A percentile compares a stretch with the other conserved stretches of the same genome.
phyloP scores from a whole-genome alignment of 2,113 vertebrate species.

The Caracal caracal region DNA sequence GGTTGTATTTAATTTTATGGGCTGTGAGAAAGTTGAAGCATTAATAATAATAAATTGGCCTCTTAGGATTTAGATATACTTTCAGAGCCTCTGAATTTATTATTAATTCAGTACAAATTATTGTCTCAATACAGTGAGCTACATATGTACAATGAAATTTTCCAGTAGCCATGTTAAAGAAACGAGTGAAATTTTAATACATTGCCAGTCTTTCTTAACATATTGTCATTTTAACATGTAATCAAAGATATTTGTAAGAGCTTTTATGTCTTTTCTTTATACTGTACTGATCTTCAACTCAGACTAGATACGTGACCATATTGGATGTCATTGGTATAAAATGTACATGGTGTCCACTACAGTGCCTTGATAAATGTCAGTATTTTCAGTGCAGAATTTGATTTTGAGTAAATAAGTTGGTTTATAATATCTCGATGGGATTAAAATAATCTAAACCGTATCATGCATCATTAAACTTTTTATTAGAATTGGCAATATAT shows the following conservation, averaged over 20 bases:
- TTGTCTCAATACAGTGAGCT: background rate
- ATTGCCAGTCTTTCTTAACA: background rate
- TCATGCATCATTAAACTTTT: background rate
- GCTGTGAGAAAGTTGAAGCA: background rate
- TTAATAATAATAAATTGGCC: background rate
- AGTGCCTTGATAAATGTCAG: background rate
- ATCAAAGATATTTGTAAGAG: background rate
- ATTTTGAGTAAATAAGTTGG: conserved; percentile 6
- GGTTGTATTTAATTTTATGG: background rate
- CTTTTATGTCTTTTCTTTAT: background rate
- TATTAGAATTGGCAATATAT: background rate
- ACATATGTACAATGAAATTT: background rate
- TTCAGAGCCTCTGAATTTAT: background rate
- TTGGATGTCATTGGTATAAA: background rate
- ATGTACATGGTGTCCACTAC: background rate
- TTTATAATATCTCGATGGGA: background rate
- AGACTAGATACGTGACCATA: background rate
- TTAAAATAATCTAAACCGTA: conserved; percentile 23
- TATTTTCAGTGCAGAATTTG: conserved; percentile 5
- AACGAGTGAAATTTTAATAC: background rate
- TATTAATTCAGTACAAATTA: background rate
- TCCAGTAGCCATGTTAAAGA: background rate
- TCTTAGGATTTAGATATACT: background rate
- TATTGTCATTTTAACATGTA: background rate
- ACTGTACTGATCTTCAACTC: background rate